Percentiles rank a stretch among this genome's conserved stretches.
These are phyloP conservation scores for Baccha elongata DNA, from an alignment of 2,888 invertebrate species.

Conservation along the genomic window DNA sequence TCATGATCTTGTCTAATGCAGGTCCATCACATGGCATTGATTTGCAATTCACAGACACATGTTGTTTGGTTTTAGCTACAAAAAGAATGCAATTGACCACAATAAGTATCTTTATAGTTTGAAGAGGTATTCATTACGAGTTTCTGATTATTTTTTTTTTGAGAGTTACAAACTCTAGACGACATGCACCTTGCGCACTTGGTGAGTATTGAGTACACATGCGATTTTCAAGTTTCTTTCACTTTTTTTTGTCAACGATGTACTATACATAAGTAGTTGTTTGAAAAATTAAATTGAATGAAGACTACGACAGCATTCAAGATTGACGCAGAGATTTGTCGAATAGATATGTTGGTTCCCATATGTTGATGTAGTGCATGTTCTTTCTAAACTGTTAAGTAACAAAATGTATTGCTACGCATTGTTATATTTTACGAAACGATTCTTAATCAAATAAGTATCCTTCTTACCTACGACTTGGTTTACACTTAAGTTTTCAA, in stretches of 20 bases:
- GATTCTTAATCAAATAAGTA: too few relatives aligned
- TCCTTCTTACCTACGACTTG: too few relatives aligned
- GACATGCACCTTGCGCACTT: background rate
- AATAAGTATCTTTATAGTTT: background rate
- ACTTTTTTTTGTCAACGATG: slow-evolving; percentile 55
- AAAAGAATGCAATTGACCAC: slow-evolving; percentile 53
- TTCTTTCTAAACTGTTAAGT: too few relatives aligned
- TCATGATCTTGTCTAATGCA: slow-evolving; percentile 58
- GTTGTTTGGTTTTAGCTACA: slow-evolving; percentile 17
- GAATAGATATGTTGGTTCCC: slow-evolving; percentile 24
- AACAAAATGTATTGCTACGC: too few relatives aligned
- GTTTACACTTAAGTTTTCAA: too few relatives aligned
- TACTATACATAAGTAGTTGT: background rate
- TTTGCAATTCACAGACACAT: slow-evolving; percentile 30
- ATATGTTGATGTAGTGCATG: background rate
- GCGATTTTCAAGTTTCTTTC: slow-evolving; percentile 53
- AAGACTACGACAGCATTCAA: slow-evolving; percentile 49
- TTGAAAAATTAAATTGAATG: slow-evolving; percentile 52
- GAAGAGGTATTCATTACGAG: too few relatives aligned
- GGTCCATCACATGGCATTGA: slow-evolving; percentile 58
- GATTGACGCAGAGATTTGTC: slow-evolving; percentile 62
- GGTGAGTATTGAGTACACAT: background rate
- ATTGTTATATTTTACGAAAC: too few relatives aligned
- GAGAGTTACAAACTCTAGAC: too few relatives aligned
- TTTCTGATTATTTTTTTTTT: too few relatives aligned